Evolutionary conservation across 1,140 invertebrate species (phyloP).

Genomic region (Calliphora vicina): DNA sequence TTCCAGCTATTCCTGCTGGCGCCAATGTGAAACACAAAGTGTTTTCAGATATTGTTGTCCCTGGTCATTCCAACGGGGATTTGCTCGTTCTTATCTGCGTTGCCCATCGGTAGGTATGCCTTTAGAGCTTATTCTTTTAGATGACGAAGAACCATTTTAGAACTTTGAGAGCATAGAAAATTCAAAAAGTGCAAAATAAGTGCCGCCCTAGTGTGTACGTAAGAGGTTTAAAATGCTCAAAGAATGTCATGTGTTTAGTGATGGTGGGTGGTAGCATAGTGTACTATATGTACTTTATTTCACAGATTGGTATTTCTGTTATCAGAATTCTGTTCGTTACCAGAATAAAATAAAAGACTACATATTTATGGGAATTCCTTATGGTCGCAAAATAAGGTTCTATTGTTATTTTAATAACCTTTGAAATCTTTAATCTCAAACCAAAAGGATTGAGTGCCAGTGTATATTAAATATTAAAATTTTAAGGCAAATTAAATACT

Average conservation of each 20-base stretch:
- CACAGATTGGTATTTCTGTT: neutral
- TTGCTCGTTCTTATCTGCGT: too few relatives aligned
- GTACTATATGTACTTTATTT: neutral
- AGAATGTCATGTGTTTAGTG: neutral
- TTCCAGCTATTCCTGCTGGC: too few relatives aligned
- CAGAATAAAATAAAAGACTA: neutral
- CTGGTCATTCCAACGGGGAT: too few relatives aligned
- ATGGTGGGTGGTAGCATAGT: neutral
- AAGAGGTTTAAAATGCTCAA: neutral
- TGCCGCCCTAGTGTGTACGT: too few relatives aligned
- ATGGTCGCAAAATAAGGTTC: slow-evolving; percentile 1
- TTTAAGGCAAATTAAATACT: neutral
- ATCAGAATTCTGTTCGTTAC: neutral
- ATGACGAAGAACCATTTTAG: too few relatives aligned
- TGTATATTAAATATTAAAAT: neutral
- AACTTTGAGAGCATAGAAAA: too few relatives aligned
- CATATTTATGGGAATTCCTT: slow-evolving; percentile 24
- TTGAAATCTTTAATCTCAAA: neutral
- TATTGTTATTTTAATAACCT: neutral
- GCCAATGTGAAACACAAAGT: too few relatives aligned
- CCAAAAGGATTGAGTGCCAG: too few relatives aligned
- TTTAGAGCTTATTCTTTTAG: too few relatives aligned
- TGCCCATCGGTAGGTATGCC: too few relatives aligned
- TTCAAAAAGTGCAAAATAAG: too few relatives aligned
- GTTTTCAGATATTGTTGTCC: too few relatives aligned